A percentile compares a stretch with the other conserved stretches of the same genome.
These are phyloP conservation scores for Mactromeris polynyma DNA, from an alignment of 2,888 invertebrate species.

Conservation along the genomic window DNA sequence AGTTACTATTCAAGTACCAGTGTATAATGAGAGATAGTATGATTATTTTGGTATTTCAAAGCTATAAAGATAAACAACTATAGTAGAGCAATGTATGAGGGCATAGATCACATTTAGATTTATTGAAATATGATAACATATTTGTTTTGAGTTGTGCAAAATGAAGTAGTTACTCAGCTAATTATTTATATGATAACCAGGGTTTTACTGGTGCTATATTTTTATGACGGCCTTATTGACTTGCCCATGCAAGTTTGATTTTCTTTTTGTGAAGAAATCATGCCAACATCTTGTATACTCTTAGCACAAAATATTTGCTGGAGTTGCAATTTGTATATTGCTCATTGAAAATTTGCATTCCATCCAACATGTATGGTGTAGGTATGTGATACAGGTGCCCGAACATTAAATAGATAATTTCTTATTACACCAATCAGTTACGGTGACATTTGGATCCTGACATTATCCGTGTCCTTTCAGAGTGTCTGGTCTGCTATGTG, in stretches of 20 bases:
- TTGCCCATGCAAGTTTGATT: too few species aligned
- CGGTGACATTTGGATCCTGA: neutral
- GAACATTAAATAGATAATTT: neutral
- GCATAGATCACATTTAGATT: too few species aligned
- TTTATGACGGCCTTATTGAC: too few species aligned
- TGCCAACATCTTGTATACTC: too few species aligned
- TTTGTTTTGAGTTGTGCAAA: too few species aligned
- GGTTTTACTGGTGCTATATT: too few species aligned
- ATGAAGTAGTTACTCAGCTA: too few species aligned
- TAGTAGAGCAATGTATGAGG: neutral
- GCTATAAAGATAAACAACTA: neutral
- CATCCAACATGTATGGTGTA: neutral
- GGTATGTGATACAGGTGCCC: neutral
- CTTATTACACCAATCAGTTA: neutral
- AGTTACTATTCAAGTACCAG: neutral
- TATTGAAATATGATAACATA: too few species aligned
- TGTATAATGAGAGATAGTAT: neutral
- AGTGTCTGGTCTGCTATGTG: neutral
- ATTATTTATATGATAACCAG: too few species aligned
- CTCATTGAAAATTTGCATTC: neutral
- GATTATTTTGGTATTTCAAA: neutral
- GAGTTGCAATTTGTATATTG: neutral
- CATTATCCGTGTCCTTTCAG: slow-evolving; percentile 1
- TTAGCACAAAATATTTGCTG: too few species aligned
- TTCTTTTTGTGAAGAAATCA: too few species aligned